Conservation (phyloP, 2,797 vertebrate genomes). For the Prunella strophiata region DNA sequence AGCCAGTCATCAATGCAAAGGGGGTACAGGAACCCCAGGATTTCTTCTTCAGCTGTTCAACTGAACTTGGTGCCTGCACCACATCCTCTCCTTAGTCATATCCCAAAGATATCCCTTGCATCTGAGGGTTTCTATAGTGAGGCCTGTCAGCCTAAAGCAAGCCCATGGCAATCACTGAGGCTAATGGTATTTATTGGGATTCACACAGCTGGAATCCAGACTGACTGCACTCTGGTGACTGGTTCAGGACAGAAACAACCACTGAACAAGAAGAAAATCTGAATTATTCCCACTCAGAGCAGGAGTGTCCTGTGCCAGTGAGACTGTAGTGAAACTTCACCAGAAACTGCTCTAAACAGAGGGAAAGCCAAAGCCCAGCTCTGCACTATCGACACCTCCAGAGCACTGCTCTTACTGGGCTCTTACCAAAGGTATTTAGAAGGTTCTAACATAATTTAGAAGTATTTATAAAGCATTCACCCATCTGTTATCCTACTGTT, state of each 20-base stretch:
- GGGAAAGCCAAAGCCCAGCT: neutral
- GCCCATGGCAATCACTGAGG: neutral
- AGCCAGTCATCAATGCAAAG: neutral
- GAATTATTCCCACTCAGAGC: neutral
- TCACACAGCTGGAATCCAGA: neutral
- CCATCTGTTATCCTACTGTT: slow-evolving; percentile 60
- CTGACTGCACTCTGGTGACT: neutral
- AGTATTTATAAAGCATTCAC: slow-evolving; percentile 52
- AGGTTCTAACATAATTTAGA: slow-evolving; percentile 6
- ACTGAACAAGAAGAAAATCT: neutral
- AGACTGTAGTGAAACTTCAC: neutral
- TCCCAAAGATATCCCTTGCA: neutral
- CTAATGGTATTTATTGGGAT: neutral
- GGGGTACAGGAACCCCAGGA: neutral
- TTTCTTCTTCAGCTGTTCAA: neutral
- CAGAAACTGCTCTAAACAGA: neutral
- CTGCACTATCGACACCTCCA: neutral
- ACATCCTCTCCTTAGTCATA: neutral
- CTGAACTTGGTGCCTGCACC: neutral
- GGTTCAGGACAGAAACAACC: neutral
- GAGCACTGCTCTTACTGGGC: neutral
- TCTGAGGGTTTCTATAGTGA: neutral
- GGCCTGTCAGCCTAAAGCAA: neutral
- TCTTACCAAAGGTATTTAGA: slow-evolving; percentile 1
- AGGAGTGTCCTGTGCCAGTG: fast-evolving